A percentile compares a stretch with the other conserved stretches of the same genome.
Conservation (phyloP, 2,888 invertebrate genomes). For the Pristionchus arcanus region DNA sequence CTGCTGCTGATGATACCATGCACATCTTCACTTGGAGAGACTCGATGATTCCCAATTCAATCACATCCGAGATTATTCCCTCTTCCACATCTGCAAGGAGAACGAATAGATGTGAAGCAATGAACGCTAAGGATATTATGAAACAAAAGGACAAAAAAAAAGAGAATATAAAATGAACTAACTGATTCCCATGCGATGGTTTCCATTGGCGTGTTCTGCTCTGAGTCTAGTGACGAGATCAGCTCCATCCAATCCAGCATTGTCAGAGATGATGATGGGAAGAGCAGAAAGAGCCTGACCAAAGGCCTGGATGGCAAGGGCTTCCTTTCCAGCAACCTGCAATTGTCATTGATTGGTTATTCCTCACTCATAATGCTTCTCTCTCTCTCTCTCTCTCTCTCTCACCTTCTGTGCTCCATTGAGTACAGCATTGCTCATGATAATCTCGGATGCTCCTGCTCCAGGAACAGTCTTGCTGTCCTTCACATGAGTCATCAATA, state of each 20-base stretch:
- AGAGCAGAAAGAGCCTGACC: slow-evolving; percentile 88
- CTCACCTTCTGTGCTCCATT: slow-evolving; percentile 74
- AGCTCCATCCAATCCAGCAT: slow-evolving; percentile 98
- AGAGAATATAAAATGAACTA: slow-evolving; percentile 75
- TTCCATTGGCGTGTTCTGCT: slow-evolving; percentile 91
- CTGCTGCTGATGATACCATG: slow-evolving; percentile 88
- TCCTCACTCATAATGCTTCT: no score
- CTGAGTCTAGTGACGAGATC: slow-evolving; percentile 93
- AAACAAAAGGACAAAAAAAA: background rate
- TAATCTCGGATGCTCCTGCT: slow-evolving; percentile 91
- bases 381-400: background rate
- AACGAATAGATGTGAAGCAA: background rate
- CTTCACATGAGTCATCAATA: slow-evolving; percentile 93
- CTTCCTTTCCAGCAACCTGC: slow-evolving; percentile 95
- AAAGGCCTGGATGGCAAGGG: slow-evolving; percentile 96
- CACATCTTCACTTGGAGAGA: slow-evolving; percentile 97
- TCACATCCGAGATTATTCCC: slow-evolving; percentile 93
- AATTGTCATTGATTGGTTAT: slow-evolving; percentile 79
- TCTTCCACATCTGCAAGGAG: slow-evolving; percentile 88
- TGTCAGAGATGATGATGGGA: slow-evolving; percentile 97
- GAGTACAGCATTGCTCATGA: slow-evolving; percentile 94
- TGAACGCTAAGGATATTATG: background rate
- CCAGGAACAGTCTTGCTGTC: slow-evolving; percentile 89
- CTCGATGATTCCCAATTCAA: slow-evolving; percentile 93
- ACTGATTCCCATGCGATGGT: slow-evolving; percentile 88